phyloP scores from a whole-genome alignment of 2,888 invertebrate genomes.

The Tetanocera ferruginea region DNA sequence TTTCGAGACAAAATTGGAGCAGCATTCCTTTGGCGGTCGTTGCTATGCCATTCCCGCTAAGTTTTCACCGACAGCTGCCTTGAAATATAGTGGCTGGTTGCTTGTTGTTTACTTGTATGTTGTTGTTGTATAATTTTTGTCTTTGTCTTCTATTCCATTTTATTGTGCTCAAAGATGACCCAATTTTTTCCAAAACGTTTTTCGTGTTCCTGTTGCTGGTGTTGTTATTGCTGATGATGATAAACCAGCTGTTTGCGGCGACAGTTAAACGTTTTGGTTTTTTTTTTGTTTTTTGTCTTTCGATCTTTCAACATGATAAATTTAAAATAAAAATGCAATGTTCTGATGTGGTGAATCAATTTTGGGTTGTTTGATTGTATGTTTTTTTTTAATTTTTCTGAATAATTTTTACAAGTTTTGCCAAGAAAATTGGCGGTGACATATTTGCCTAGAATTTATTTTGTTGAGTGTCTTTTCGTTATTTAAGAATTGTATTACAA shows the following conservation, averaged over 20 bases:
- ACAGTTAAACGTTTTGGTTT: constrained; percentile 4
- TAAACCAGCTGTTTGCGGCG: background rate
- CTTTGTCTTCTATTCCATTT: background rate
- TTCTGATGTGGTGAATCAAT: background rate
- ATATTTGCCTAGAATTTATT: no score
- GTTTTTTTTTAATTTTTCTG: background rate
- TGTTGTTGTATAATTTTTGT: background rate
- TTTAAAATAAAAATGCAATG: background rate
- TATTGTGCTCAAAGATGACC: constrained; percentile 1
- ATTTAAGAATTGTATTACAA: no score
- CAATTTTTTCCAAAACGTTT: background rate
- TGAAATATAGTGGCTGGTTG: background rate
- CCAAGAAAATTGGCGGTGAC: no score
- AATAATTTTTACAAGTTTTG: background rate
- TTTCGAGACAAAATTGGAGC: constrained; percentile 4
- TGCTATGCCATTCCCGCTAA: background rate
- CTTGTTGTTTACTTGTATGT: background rate
- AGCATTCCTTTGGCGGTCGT: constrained; percentile 13
- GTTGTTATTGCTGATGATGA: background rate
- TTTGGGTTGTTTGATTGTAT: background rate
- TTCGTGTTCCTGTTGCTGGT: background rate
- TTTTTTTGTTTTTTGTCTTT: background rate
- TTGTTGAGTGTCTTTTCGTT: no score
- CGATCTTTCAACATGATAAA: background rate
- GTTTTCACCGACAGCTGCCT: background rate